phyloP scores from a whole-genome alignment of 2,113 vertebrate genomes.

The Actenoides hombroni region DNA sequence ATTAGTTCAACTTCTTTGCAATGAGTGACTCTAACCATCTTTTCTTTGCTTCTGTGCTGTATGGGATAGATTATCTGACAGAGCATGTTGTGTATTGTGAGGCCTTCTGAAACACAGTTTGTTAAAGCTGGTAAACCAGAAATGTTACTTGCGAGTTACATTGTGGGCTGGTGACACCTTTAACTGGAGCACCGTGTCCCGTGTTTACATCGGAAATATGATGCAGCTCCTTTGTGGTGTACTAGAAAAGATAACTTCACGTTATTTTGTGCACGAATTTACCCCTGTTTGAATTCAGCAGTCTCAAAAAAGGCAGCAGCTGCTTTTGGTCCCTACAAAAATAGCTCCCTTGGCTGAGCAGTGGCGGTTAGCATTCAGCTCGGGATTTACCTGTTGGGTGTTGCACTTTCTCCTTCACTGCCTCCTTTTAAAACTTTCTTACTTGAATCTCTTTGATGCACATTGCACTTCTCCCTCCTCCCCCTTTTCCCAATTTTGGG shows the following conservation, averaged over 20 bases:
- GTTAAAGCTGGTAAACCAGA: neutral
- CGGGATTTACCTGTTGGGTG: fast-evolving
- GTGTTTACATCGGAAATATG: neutral
- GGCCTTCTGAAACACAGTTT: neutral
- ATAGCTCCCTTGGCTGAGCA: neutral
- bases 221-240: neutral
- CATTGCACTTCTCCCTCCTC: neutral
- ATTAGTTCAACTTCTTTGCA: too few species aligned
- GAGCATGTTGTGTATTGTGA: neutral
- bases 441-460: neutral
- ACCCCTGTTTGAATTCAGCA: neutral
- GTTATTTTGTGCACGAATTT: neutral
- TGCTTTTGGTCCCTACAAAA: neutral
- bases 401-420: neutral
- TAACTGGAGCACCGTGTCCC: neutral
- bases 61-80: neutral
- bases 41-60: neutral
- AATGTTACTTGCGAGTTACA: neutral
- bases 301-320: neutral
- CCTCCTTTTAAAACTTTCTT: neutral
- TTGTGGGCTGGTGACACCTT: neutral
- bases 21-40: neutral
- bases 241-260: neutral
- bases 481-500: neutral
- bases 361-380: neutral